phyloP scores from a whole-genome alignment of 2,888 invertebrate species.

The Onchidella celtica region DNA sequence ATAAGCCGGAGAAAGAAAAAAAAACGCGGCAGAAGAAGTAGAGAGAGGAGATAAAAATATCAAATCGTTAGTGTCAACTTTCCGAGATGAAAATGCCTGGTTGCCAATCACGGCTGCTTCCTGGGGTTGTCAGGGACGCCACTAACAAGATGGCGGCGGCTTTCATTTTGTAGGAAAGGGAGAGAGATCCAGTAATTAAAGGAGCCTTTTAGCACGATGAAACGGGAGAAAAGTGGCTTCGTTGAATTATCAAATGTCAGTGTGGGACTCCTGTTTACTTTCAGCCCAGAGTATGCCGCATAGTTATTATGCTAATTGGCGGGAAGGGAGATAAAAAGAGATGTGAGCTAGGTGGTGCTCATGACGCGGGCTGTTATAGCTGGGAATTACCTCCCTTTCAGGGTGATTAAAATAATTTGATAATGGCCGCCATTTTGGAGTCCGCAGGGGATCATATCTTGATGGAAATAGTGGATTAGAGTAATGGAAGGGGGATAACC shows the following conservation, averaged over 20 bases:
- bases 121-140: constrained; percentile 15
- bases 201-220: constrained; percentile 25
- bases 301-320: constrained; percentile 33
- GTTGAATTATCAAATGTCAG: constrained; percentile 32
- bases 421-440: background rate
- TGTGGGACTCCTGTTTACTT: constrained; percentile 15
- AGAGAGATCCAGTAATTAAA: constrained; percentile 21
- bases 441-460: background rate
- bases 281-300: background rate
- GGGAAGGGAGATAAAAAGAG: background rate
- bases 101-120: background rate
- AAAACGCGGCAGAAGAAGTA: too few species aligned
- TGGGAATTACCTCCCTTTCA: constrained; percentile 28
- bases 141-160: constrained; percentile 10
- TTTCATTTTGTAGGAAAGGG: constrained; percentile 4
- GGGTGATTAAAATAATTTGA: constrained; percentile 31
- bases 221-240: constrained; percentile 24
- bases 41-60: background rate
- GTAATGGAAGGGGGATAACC: too few species aligned
- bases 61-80: constrained; percentile 32
- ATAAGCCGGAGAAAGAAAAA: too few species aligned
- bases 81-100: constrained; percentile 18
- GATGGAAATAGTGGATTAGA: too few species aligned
- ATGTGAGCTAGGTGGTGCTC: background rate
- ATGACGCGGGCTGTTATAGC: background rate